A percentile compares a stretch with the other conserved stretches of the same genome.
Conservation (phyloP, 37 sponge, comb jelly and placozoan species). For the Tethya wilhelma region DNA sequence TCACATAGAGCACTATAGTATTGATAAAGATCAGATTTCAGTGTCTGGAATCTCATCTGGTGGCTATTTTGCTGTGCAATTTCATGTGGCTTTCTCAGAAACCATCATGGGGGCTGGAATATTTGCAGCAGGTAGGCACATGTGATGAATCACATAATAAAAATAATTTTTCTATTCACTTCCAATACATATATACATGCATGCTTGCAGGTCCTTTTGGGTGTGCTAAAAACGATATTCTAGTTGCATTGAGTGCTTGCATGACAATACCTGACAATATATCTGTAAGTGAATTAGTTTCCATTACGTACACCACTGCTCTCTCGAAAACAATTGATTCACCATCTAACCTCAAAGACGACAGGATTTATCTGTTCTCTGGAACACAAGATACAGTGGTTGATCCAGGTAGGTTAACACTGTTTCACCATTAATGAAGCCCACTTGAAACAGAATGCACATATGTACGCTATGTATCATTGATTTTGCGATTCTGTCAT, state of each 20-base stretch:
- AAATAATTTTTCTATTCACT: neutral
- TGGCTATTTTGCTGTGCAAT: constrained; percentile 83
- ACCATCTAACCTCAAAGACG: constrained; percentile 33
- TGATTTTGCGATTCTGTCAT: neutral
- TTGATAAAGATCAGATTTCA: constrained; percentile 45
- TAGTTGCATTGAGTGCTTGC: constrained; percentile 59
- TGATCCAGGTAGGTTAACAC: constrained; percentile 68
- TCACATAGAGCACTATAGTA: constrained; percentile 44
- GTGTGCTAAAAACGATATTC: constrained; percentile 65
- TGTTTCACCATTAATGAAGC: neutral
- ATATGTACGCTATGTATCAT: neutral
- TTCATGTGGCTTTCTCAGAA: constrained; percentile 80
- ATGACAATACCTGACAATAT: constrained; percentile 49
- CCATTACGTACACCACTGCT: constrained; percentile 57
- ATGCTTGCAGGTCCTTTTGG: constrained; percentile 61
- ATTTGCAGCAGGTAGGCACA: constrained; percentile 71
- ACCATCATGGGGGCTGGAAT: constrained; percentile 77
- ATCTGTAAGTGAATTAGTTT: constrained; percentile 55
- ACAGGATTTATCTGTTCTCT: constrained; percentile 68
- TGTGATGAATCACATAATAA: neutral
- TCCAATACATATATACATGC: neutral
- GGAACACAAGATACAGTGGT: constrained; percentile 73
- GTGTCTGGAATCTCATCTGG: constrained; percentile 90
- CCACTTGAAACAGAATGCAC: neutral
- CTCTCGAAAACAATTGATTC: constrained; percentile 48